phyloP scores from a whole-genome alignment of 2,113 vertebrate genomes.

The Emydura subglobosa region DNA sequence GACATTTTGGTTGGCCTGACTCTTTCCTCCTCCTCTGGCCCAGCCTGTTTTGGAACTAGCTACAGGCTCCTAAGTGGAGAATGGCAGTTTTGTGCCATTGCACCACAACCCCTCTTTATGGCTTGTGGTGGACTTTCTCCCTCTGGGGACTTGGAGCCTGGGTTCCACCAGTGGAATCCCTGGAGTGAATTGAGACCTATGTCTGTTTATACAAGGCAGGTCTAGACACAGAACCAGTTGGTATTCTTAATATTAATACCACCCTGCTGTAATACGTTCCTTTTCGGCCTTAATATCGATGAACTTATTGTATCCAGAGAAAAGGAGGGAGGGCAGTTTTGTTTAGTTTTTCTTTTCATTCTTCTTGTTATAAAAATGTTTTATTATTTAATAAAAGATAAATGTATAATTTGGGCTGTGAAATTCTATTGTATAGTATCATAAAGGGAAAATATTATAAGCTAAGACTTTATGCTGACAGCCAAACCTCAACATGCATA shows the following conservation, averaged over 20 bases:
- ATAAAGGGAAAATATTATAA: neutral
- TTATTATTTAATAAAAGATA: neutral
- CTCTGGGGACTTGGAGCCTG: neutral
- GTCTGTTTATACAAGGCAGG: neutral
- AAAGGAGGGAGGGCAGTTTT: neutral
- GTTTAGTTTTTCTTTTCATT: rapidly evolving
- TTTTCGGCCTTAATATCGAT: neutral
- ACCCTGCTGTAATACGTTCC: neutral
- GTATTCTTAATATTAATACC: neutral
- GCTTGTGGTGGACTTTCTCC: neutral
- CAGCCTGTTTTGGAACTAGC: neutral
- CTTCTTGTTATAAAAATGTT: neutral
- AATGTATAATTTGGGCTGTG: neutral
- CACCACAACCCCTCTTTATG: rapidly evolving
- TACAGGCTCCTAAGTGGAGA: rapidly evolving
- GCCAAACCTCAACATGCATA: neutral
- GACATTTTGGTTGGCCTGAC: neutral
- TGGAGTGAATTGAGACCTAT: neutral
- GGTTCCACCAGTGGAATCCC: neutral
- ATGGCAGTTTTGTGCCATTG: neutral
- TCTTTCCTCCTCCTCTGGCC: neutral
- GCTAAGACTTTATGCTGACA: neutral
- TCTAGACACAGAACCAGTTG: neutral
- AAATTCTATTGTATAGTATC: neutral
- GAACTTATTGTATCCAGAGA: neutral